Base-by-base conservation (phyloP, 2,888 invertebrate genomes). In the Zhuqinia jingwanae region DNA sequence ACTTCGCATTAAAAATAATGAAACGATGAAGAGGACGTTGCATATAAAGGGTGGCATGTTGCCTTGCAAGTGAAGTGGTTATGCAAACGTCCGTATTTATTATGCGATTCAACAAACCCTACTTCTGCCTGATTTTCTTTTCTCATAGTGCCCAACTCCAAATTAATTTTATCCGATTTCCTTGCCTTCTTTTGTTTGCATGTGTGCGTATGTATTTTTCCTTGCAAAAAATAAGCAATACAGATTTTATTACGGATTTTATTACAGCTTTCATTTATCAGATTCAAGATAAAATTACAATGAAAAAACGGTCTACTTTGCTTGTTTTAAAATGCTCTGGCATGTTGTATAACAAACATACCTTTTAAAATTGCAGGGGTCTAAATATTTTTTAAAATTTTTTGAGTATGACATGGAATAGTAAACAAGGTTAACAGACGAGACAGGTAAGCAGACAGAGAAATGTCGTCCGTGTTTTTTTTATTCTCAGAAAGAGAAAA, bases 101-200 rank as follows among this genome's bases (percentile, higher is more conserved):
- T 68, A 68, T 68, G 30, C 27, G 22, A 76, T 56, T 76, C 56
- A 58, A 42, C 42, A 50, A 30, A 27, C 73, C 25, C 27, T 25
- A 27, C 73, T 73, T 53, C 53, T 50, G 53, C 30, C 17, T 73
- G 50, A 73, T 50, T 70, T 27, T 47, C 22, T 47, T 73, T 73
- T 73, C 27, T 73, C 73, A 73, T 13, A 53, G 50, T 53, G 50
- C 73, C 73, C 73, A 73, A 73, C 27, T 15, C 1, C 27, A 50
- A 27, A 17, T 50, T 73, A 73, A 73, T 73, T 73, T 73, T 53
- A 50, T 73, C n/a, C 13, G 1, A 25, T 77, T 27, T 22, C 50
- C 50, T 36, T 65, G 20, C 30, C 30, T 36, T 36, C 36, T 36
- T 36, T 3, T 36, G 36, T 36, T 36, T 47, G 68, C 25, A 45